Evolutionary conservation across 1,140 invertebrate species (phyloP), one percentile per base, ranked within the genome.

Genomic region (Drosophila fuyamai): DNA sequence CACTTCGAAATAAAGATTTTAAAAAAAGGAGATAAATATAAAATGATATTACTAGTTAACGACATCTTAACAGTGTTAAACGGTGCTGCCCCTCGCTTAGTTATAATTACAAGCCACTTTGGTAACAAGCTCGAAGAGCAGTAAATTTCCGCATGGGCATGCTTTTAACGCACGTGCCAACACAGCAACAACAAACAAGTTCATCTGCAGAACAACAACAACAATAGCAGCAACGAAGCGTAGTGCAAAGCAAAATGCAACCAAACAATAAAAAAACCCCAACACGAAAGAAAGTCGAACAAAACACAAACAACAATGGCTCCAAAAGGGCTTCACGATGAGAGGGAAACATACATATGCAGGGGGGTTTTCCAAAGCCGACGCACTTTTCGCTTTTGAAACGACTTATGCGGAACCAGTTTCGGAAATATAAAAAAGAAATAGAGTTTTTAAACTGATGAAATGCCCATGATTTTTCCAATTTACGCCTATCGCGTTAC

Each of bases 321-420:
- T 16, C 16, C 60, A 55, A 18, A 55, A 8, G 14, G 40, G 38
- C 29, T 36, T 29, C 14, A 65, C 47, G 79, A 75, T 61, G 14
- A 18, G 27, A 14, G 54, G 43, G 23, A 40, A 70, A 50, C 32
- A 10, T 23, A n/a, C 9, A 38, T 54, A 2, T n/a, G 4, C 1
- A 7, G 36, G 58, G 48, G 38, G 58, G n/a, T 47, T 32, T 44
- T 48, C 62, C 44, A 79, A 60, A 67, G 44, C 48, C 55, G 65
- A 86, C 83, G 83, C 83, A 86, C 76, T 82, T 79, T 88, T 88
- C 79, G 71, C 83, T 83, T 86, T 88, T 86, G 29, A 72, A 50
- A 74, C 72, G 54, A 79, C 43, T 57, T 47, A 88, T 71, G 83
- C 83, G 83, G 66, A 86, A 79, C 83, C 79, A 53, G 71, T 74